These are phyloP conservation scores for Pheosia tremula DNA, from an alignment of 2,888 invertebrate species.

Conservation along the genomic window DNA sequence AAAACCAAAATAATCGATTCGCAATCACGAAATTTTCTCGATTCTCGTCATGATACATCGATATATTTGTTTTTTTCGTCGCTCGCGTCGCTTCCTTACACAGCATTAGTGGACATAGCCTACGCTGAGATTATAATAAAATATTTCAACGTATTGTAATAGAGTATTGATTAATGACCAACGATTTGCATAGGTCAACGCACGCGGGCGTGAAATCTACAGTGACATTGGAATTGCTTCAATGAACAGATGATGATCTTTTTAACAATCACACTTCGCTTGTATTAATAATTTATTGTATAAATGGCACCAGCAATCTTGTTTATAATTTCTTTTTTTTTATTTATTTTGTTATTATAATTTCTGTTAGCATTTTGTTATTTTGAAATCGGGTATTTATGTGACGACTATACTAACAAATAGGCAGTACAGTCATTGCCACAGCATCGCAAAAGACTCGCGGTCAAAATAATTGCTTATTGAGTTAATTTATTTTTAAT, in stretches of 20 bases:
- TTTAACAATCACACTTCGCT: constrained; percentile 16
- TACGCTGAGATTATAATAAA: neutral
- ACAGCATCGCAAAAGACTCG: too few relatives aligned
- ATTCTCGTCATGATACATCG: neutral
- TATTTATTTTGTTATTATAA: neutral
- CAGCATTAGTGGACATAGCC: neutral
- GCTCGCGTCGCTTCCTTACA: neutral
- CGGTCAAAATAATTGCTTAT: too few relatives aligned
- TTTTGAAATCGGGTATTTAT: neutral
- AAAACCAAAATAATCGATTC: neutral
- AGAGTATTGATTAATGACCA: constrained; percentile 1
- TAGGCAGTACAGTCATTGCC: too few relatives aligned
- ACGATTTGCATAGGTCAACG: constrained; percentile 12
- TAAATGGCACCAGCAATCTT: neutral
- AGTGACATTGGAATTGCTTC: constrained; percentile 14
- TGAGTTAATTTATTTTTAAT: too few relatives aligned
- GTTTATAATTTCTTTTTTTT: neutral
- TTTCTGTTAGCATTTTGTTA: neutral
- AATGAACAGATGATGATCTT: constrained; percentile 20
- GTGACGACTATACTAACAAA: too few relatives aligned
- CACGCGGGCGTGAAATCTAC: constrained; percentile 4
- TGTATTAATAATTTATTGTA: neutral
- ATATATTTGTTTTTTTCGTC: neutral
- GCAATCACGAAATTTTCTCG: neutral
- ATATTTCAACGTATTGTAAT: constrained; percentile 2